These are phyloP conservation scores for Deroplatys truncata DNA, from an alignment of 2,888 invertebrate genomes.

Conservation along the genomic window DNA sequence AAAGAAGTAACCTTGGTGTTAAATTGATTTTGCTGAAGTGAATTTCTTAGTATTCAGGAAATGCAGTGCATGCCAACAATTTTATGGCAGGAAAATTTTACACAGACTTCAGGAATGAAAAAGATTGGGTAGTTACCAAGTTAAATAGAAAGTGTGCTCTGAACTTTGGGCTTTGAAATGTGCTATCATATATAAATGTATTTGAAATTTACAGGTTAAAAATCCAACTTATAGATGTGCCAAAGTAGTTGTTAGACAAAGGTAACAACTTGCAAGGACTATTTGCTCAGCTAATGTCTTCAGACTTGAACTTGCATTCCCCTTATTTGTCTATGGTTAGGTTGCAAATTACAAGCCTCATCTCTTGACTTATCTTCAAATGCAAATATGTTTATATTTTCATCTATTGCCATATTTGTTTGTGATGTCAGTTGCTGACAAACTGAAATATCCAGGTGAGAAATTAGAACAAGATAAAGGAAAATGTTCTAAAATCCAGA, in stretches of 20 bases:
- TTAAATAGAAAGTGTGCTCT: background rate
- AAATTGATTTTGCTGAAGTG: background rate
- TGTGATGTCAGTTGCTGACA: too few species aligned
- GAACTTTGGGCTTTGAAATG: background rate
- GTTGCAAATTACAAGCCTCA: too few species aligned
- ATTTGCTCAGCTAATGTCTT: background rate
- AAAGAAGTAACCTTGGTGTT: background rate
- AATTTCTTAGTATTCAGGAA: background rate
- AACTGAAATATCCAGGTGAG: too few species aligned
- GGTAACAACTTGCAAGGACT: background rate
- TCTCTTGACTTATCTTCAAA: too few species aligned
- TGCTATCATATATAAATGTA: background rate
- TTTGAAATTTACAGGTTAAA: background rate
- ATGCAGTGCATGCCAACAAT: background rate
- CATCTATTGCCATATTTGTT: too few species aligned
- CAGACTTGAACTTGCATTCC: background rate
- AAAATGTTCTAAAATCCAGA: too few species aligned
- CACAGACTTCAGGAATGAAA: background rate
- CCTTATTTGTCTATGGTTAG: background rate
- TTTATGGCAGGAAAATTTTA: background rate
- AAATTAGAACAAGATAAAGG: too few species aligned
- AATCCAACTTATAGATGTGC: conserved; percentile 14
- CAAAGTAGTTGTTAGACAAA: conserved; percentile 8
- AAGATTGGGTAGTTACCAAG: background rate
- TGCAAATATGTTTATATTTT: too few species aligned